phyloP scores from a whole-genome alignment of 2,888 invertebrate genomes.

The Dryocosmus kuriphilus region DNA sequence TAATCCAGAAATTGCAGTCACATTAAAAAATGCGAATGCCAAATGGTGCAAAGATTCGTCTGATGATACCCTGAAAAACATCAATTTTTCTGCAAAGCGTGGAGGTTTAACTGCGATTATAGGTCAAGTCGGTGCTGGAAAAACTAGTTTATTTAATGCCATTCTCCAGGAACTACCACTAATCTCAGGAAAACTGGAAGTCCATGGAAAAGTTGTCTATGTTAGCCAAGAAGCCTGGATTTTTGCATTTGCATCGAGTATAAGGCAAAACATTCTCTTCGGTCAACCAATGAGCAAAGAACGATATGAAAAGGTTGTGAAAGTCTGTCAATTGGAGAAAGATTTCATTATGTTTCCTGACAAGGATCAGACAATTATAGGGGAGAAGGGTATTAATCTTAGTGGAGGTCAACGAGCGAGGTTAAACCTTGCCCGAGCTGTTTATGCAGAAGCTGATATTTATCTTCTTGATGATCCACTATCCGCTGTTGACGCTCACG shows the following conservation, averaged over 20 bases:
- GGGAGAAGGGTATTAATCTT: too few relatives aligned
- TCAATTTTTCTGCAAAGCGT: slow-evolving; percentile 83
- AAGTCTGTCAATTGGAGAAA: slow-evolving; percentile 84
- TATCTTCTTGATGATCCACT: slow-evolving; percentile 87
- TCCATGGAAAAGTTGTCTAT: slow-evolving; percentile 85
- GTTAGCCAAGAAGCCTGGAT: slow-evolving; percentile 92
- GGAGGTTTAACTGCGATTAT: slow-evolving; percentile 83
- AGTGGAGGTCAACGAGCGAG: too few relatives aligned
- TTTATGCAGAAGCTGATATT: slow-evolving; percentile 86
- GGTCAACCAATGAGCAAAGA: slow-evolving; percentile 69
- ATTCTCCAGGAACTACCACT: too few relatives aligned
- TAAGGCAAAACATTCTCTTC: slow-evolving; percentile 81
- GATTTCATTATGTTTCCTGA: slow-evolving; percentile 87
- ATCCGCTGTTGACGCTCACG: too few relatives aligned
- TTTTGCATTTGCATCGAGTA: slow-evolving; percentile 85
- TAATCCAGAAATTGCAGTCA: slow-evolving; percentile 65
- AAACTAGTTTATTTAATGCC: slow-evolving; percentile 80
- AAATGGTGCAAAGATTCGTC: slow-evolving; percentile 83
- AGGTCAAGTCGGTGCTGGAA: slow-evolving; percentile 85
- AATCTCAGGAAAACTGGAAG: slow-evolving; percentile 80
- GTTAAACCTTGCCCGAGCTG: slow-evolving; percentile 84
- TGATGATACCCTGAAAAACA: slow-evolving; percentile 85
- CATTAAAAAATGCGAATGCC: slow-evolving; percentile 82
- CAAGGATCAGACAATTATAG: too few relatives aligned
- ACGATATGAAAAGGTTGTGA: slow-evolving; percentile 79